Percentiles rank a stretch among this genome's conserved stretches.
Evolutionary conservation across 2,113 vertebrate genomes (phyloP).

Genomic region (Dromaius novaehollandiae): DNA sequence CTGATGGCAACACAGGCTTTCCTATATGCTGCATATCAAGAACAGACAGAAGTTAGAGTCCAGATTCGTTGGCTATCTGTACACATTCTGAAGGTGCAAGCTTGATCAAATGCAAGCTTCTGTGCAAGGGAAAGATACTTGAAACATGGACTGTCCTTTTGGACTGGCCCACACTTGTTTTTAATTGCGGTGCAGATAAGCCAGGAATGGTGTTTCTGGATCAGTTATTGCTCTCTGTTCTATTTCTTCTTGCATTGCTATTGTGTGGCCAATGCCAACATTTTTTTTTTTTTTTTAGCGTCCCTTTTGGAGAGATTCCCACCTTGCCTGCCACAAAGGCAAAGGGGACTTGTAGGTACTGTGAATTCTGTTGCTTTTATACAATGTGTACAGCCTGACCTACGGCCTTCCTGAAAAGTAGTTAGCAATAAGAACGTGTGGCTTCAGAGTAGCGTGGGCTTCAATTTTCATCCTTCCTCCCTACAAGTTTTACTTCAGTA

Average conservation of each 20-base stretch:
- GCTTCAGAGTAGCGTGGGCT: background rate
- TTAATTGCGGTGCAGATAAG: background rate
- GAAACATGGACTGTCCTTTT: background rate
- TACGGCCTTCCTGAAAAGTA: background rate
- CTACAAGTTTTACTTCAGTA: slow-evolving; percentile 9
- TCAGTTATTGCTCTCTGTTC: background rate
- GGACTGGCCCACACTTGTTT: background rate
- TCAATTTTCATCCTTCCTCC: background rate
- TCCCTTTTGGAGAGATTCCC: background rate
- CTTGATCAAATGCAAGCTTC: background rate
- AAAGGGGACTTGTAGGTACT: background rate
- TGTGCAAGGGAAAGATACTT: background rate
- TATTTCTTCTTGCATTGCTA: background rate
- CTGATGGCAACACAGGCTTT: background rate
- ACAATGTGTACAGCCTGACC: background rate
- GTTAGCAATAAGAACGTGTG: background rate
- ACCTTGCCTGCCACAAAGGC: background rate
- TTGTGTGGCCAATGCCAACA: background rate
- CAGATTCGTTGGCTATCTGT: background rate
- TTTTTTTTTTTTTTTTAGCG: background rate
- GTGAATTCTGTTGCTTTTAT: slow-evolving; percentile 4
- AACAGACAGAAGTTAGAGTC: fast-evolving
- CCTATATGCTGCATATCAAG: background rate
- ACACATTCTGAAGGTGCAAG: background rate
- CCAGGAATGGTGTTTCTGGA: background rate